Conservation (phyloP, 2,888 invertebrate genomes). For the Leucophenga montana region DNA sequence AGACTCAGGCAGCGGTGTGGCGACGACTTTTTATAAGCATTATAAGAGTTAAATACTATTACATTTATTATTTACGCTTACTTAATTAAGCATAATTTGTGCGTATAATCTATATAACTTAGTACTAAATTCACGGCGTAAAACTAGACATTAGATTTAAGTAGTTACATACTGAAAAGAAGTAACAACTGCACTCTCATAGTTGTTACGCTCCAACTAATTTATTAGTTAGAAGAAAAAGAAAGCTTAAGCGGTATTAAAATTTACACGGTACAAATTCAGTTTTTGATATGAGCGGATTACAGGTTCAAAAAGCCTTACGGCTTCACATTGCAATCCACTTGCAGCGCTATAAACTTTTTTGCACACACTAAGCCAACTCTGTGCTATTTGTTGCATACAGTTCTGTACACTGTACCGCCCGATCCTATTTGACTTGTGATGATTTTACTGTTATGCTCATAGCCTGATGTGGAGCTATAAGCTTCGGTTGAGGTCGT, state of each 20-base stretch:
- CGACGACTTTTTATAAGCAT: not conserved
- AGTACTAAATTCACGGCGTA: not conserved
- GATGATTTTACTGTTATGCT: slow-evolving; percentile 68
- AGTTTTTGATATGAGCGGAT: too few relatives aligned
- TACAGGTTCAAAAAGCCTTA: not conserved
- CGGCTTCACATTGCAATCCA: not conserved
- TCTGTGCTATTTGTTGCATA: too few relatives aligned
- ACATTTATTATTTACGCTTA: not conserved
- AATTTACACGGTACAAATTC: slow-evolving; percentile 1
- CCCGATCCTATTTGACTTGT: slow-evolving; percentile 60
- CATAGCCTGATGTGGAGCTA: slow-evolving; percentile 71
- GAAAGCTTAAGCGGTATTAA: not conserved
- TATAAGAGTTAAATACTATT: slow-evolving; percentile 9
- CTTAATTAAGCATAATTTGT: slow-evolving; percentile 19
- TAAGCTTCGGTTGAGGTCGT: slow-evolving; percentile 69
- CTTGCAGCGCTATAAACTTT: not conserved
- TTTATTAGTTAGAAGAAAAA: slow-evolving; percentile 9
- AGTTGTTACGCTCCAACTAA: not conserved
- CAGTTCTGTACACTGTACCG: too few relatives aligned
- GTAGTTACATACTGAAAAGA: slow-evolving; percentile 7
- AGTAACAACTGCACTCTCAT: not conserved
- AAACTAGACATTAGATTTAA: slow-evolving; percentile 34
- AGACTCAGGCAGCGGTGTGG: not conserved
- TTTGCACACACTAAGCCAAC: not conserved
- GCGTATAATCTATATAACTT: not conserved